Base-by-base conservation (phyloP, 2,797 vertebrate genomes). In the Capromys pilorides region DNA sequence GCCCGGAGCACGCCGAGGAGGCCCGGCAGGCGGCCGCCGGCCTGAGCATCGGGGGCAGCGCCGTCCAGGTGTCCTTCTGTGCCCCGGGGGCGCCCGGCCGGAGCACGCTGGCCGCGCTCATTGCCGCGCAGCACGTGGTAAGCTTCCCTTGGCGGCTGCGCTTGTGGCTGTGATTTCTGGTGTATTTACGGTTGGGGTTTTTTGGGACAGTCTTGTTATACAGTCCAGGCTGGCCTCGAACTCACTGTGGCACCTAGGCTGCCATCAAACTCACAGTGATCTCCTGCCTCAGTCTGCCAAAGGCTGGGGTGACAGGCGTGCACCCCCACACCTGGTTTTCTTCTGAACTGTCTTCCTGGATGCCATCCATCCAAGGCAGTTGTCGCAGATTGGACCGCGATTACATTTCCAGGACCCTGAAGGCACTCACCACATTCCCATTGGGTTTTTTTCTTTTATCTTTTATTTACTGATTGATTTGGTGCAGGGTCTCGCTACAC, bases 41-140 rank as follows among this genome's bases (percentile, higher is more conserved):
- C 26, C 98, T 98, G 2, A 95, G 96, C 92, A 91, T 99, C 97
- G 97, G 98, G 59, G 99, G 99, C 41, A 99, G 98, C 97, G 98
- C 98, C 97, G 97, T 99, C 39, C 99, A 99, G 2, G 98, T 99
- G 88, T 99, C 99, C 0, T 99, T 99, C 98, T 99, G 99, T 88
- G 99, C 99, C 90, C 99, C 99, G 0, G 99, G 99, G 86, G 99
- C 99, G 0, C 98, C 99, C 0, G 99, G 99, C n/a, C 98, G 99
- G 96, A 99, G 99, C 98, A 99, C 99, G 0, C 96, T 99, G 95
- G 99, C 99, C 28, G 99, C 99, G 0, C 98, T 99, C 75, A 99
- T 99, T 69, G 99, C 99, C 3, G 99, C 99, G 1, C 99, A 99
- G 81, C 99, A 99, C 54, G 99, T 99, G 99, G 99, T 99, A 98